Conservation (phyloP, 2,888 invertebrate genomes). For the Pseudococcus viburni region DNA sequence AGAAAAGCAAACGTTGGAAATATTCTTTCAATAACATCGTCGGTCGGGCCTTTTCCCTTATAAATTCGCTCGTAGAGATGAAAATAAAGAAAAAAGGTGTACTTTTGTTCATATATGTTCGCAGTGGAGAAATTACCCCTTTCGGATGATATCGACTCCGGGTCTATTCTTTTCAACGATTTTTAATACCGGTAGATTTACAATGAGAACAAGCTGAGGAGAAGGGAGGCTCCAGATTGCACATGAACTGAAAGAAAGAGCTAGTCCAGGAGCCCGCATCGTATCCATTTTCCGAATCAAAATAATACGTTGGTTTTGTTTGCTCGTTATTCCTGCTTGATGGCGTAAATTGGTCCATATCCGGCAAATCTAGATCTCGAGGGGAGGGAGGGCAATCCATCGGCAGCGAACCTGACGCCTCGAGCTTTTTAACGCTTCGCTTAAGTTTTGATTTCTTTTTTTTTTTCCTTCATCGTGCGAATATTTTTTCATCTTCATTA, state of each 20-base stretch:
- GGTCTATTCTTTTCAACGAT: not conserved
- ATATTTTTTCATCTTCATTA: slow-evolving; percentile 4
- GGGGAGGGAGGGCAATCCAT: too few relatives aligned
- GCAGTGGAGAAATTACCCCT: not conserved
- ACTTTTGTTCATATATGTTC: not conserved
- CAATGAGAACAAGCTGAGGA: too few relatives aligned
- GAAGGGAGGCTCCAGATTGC: too few relatives aligned
- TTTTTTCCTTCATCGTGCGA: not conserved
- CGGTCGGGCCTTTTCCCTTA: not conserved
- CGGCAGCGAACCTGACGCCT: slow-evolving; percentile 1
- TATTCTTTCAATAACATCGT: slow-evolving; percentile 17
- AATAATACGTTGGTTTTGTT: slow-evolving; percentile 23
- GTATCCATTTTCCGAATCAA: not conserved
- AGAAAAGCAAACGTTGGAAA: slow-evolving; percentile 27
- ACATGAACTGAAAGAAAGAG: too few relatives aligned
- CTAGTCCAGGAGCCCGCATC: too few relatives aligned
- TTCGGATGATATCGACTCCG: not conserved
- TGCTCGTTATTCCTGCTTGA: slow-evolving; percentile 25
- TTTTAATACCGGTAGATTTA: too few relatives aligned
- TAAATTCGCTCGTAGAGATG: not conserved
- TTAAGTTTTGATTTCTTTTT: slow-evolving; percentile 21
- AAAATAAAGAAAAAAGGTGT: not conserved
- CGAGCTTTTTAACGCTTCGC: slow-evolving; percentile 53
- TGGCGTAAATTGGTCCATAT: slow-evolving; percentile 27
- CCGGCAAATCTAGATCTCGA: not conserved